Evolutionary conservation across 2,797 vertebrate species (phyloP), one percentile per base, ranked within the genome.

Genomic region (Tolypeutes matacus): DNA sequence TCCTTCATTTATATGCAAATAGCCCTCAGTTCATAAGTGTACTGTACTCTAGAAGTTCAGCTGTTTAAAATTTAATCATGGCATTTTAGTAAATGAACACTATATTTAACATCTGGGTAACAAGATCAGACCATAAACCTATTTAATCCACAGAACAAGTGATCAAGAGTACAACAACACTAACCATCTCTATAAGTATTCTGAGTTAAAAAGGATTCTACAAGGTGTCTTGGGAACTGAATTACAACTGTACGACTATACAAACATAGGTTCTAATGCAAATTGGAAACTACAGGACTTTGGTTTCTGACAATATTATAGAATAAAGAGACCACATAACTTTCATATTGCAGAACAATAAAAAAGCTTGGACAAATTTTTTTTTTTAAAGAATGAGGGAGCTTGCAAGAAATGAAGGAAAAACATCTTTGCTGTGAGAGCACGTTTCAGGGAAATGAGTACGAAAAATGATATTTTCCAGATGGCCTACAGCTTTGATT

Each of bases 331-430:
- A 93, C 2, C 31, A 51, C 31, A 51, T 42, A 34, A 65, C 56
- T 20, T 42, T 75, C 58, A 69, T 23, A 46, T 0, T 29, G 25
- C 23, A 70, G 34, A 70, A 75, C 42, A 83, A 46, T 8, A 60
- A 10, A 81, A 93, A 78, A 36, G 29, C 29, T 58, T 20, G 72
- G 42, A 77, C 39, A 78, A 36, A 88, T 31, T 31, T 76, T 51
- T n/a, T 12, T 27, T 56, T 92, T 80, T 21, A 60, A 95, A 81
- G 73, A 82, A 70, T 5, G 42, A 62, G 29, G 53, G 78, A 65
- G 29, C 49, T 87, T 87, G n/a, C 18, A 73, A 90, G 73, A 87
- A 96, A 87, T 10, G 11, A 84, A 36, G 7, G n/a, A 36, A 65
- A 73, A 78, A 39, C 25, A 42, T 21, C 23, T 69, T 34, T 81